Percentiles rank a stretch among this genome's conserved stretches.
phyloP scores from a whole-genome alignment of 1,140 invertebrate species.

The Drosophila tani region DNA sequence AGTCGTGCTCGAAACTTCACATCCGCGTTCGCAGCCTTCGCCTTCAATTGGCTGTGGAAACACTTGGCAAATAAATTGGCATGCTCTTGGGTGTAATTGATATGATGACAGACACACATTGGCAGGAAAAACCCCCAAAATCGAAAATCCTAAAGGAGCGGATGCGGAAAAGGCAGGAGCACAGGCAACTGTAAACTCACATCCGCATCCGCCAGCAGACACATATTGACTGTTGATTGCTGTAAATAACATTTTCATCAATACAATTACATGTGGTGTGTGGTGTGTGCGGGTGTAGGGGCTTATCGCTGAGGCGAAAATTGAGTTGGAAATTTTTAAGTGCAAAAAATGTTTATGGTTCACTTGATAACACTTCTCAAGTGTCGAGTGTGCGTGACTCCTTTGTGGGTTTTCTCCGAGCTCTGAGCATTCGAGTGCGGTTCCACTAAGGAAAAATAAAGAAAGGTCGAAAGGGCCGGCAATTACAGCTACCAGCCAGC shows the following conservation, averaged over 20 bases:
- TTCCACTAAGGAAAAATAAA: neutral
- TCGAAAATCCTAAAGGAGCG: conserved; percentile 23
- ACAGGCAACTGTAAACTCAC: conserved; percentile 17
- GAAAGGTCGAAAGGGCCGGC: conserved; percentile 8
- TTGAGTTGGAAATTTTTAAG: conserved; percentile 76
- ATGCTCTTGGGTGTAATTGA: conserved; percentile 77
- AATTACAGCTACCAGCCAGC: conserved; percentile 11
- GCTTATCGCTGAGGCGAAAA: conserved; percentile 59
- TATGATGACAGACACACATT: conserved; percentile 53
- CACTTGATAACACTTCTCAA: conserved; percentile 73
- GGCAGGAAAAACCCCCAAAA: conserved; percentile 29
- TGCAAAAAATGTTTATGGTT: conserved; percentile 77
- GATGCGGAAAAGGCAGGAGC: conserved; percentile 43
- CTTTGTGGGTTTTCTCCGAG: conserved; percentile 9
- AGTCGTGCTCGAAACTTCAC: conserved; percentile 35
- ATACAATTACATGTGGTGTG: conserved; percentile 66
- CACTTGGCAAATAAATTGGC: conserved; percentile 72
- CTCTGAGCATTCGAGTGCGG: neutral
- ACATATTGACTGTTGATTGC: conserved; percentile 61
- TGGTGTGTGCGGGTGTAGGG: conserved; percentile 20
- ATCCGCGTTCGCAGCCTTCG: conserved; percentile 18
- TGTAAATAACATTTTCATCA: conserved; percentile 81
- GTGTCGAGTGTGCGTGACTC: conserved; percentile 53
- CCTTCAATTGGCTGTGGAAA: conserved; percentile 53
- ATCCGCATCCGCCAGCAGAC: conserved; percentile 35